Base-by-base conservation (phyloP, 2,888 invertebrate species). In the Drosophila ezoana region DNA sequence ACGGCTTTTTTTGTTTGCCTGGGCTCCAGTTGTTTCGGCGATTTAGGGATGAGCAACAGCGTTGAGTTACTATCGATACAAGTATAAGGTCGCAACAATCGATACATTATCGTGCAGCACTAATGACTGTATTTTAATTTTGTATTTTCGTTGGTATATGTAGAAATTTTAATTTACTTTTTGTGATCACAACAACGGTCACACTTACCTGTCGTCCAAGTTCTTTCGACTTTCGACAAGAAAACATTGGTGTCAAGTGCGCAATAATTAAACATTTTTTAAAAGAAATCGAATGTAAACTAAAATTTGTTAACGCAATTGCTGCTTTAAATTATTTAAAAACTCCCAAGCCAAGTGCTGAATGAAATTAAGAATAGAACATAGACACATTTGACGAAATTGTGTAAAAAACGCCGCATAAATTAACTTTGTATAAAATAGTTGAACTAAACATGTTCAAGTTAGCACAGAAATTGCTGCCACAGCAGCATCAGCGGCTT, bases 361-460 rank as follows among this genome's bases (percentile, higher is more conserved):
- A 40, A 32, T 28, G 16, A 18, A 38, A 10, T 16, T 13, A 33
- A 41, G 6, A 9, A 18, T 13, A 38, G 10, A 41, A 3, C 1
- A 10, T 6, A 49, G 1, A 53, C 33, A 14, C 20, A 35, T 20
- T 43, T 33, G n/a, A 10, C 54, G 16, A 11, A 5, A 35, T 13
- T n/a, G n/a, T 49, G 6, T 5, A 44, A 3, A 32, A 53, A 43
- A 16, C 9, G 14, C 23, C n/a, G 13, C 23, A 51, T 9, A 28
- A 9, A 11, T 11, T 9, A 28, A 38, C 32, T 10, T 37, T 3
- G 14, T 40, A 35, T 33, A 41, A 51, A 54, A 44, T 37, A 16
- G 16, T 58, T 57, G n/a, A 11, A 38, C 6, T 16, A 20, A 83
- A 73, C 32, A 90, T 90, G 90, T 87, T 90, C 51, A 87, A 88